A percentile compares a stretch with the other conserved stretches of the same genome.
Evolutionary conservation across 2,113 vertebrate genomes (phyloP).

Genomic region (Podarcis muralis): DNA sequence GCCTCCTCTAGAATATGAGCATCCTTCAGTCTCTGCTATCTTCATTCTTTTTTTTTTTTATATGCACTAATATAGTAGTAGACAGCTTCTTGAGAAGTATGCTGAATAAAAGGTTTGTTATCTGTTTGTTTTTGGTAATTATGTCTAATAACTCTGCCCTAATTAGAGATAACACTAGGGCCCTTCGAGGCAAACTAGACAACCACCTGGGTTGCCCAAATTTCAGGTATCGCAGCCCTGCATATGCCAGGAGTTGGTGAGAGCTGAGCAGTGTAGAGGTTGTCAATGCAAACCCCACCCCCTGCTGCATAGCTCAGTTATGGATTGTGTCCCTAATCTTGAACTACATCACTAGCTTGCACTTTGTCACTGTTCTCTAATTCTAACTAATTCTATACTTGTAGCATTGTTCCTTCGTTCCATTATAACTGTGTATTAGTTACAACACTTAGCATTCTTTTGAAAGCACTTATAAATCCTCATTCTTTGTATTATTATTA

Average conservation of each 20-base stretch:
- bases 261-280: not conserved
- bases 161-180: not conserved
- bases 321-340: not conserved
- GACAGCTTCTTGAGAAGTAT: not conserved
- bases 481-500: not conserved
- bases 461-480: not conserved
- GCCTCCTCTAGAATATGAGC: not conserved
- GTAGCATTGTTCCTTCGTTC: not conserved
- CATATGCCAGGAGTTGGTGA: not conserved
- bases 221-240: not conserved
- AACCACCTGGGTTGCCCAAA: not conserved
- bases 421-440: not conserved
- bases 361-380: no score
- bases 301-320: not conserved
- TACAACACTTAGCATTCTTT: not conserved
- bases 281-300: not conserved
- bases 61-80: not conserved
- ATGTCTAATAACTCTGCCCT: not conserved
- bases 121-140: not conserved
- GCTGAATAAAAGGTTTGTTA: not conserved
- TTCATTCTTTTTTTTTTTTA: accelerated
- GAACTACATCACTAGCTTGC: not conserved
- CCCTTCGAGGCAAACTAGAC: not conserved
- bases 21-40: not conserved
- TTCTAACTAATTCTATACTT: not conserved